Conservation (phyloP, 1,140 invertebrate genomes). For the Brachionus angularis region DNA sequence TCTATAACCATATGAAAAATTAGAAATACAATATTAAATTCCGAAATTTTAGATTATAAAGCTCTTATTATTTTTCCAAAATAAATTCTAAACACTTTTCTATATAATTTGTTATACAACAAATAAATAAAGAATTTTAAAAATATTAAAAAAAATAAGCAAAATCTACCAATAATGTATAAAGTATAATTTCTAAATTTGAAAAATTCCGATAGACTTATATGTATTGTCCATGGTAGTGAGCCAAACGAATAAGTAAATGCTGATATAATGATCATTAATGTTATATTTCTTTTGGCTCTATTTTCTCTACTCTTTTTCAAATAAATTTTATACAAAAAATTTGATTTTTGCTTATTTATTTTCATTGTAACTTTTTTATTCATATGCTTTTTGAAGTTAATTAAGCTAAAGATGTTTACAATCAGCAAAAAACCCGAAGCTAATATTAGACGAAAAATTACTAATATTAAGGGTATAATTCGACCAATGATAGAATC, state of each 20-base stretch:
- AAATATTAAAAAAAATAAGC: too few relatives aligned
- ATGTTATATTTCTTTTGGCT: background rate
- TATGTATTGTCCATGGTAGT: background rate
- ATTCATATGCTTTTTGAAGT: background rate
- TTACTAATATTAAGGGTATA: conserved; percentile 4
- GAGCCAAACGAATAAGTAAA: conserved; percentile 4
- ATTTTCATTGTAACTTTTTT: background rate
- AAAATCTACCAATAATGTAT: too few relatives aligned
- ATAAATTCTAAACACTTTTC: too few relatives aligned
- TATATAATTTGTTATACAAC: too few relatives aligned
- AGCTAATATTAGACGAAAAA: background rate
- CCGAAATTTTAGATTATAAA: too few relatives aligned
- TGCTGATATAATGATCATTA: background rate
- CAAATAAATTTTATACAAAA: background rate
- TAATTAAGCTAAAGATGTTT: conserved; percentile 5
- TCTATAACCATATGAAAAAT: too few relatives aligned
- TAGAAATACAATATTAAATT: too few relatives aligned
- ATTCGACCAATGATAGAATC: background rate
- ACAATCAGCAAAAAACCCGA: background rate
- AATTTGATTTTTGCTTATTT: background rate
- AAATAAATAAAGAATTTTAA: too few relatives aligned
- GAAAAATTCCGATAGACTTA: background rate
- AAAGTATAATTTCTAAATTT: background rate
- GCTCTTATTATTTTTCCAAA: too few relatives aligned
- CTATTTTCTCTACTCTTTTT: background rate